phyloP scores from a whole-genome alignment of 2,113 vertebrate species.

The Corythornis vintsioides region DNA sequence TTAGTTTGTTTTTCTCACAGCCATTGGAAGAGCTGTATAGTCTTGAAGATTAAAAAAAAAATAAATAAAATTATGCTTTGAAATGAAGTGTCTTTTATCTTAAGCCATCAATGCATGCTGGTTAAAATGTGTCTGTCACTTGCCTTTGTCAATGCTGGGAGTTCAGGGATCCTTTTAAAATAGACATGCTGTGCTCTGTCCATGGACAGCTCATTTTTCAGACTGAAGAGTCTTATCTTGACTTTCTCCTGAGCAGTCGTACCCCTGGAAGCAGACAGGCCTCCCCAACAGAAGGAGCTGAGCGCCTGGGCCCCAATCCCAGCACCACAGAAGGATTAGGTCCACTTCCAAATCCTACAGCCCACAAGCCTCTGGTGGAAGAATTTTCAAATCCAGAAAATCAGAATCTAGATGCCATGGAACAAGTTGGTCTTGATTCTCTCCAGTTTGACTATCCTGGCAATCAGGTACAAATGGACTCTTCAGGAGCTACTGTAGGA shows the following conservation, averaged over 20 bases:
- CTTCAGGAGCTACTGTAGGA: conserved; percentile 90
- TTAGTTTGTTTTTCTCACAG: not conserved
- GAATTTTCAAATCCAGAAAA: conserved; percentile 93
- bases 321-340: conserved; percentile 87
- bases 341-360: conserved; percentile 84
- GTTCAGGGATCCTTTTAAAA: not conserved
- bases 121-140: not conserved
- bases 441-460: conserved; percentile 97
- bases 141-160: not conserved
- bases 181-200: not conserved
- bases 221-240: conserved; percentile 26
- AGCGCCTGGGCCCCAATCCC: conserved; percentile 89
- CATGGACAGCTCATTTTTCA: not conserved
- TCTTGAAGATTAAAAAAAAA: not conserved
- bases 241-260: conserved; percentile 78
- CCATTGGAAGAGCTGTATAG: not conserved
- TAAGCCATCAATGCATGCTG: not conserved
- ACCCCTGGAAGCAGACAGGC: conserved; percentile 95
- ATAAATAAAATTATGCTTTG: not conserved
- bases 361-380: conserved; percentile 87
- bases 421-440: conserved; percentile 93
- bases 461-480: conserved; percentile 97
- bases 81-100: not conserved
- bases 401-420: conserved; percentile 94
- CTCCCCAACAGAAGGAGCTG: conserved; percentile 94